A percentile compares a stretch with the other conserved stretches of the same genome.
Evolutionary conservation across 2,888 invertebrate species (phyloP).

Genomic region (Meteorus cinctellus): DNA sequence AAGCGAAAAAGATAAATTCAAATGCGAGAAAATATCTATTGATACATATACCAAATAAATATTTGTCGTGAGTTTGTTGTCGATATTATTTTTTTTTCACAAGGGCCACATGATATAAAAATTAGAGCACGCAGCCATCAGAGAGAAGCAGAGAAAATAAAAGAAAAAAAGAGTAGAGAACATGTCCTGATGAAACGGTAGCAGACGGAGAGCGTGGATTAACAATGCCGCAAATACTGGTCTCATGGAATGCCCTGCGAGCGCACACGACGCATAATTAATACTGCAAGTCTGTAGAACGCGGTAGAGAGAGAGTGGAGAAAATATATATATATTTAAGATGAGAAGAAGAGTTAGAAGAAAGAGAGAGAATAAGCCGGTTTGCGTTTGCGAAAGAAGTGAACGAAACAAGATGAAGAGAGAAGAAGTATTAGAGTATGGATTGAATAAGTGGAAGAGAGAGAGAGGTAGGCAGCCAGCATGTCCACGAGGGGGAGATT

Average conservation of each 20-base stretch:
- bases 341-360: conserved; percentile 40
- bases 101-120: conserved; percentile 9
- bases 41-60: conserved; percentile 26
- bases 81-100: conserved; percentile 15
- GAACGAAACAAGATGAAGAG: conserved; percentile 31
- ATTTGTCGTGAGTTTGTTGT: conserved; percentile 17
- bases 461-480: conserved; percentile 48
- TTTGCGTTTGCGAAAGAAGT: conserved; percentile 21
- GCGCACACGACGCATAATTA: conserved; percentile 72
- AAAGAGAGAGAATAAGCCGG: conserved; percentile 28
- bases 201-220: conserved; percentile 69
- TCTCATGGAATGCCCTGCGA: conserved; percentile 70
- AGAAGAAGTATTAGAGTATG: conserved; percentile 41
- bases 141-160: conserved; percentile 25
- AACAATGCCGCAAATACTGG: conserved; percentile 73
- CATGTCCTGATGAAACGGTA: conserved; percentile 64
- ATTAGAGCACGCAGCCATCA: conserved; percentile 21
- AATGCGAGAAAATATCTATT: neutral
- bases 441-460: conserved; percentile 35
- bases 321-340: conserved; percentile 18
- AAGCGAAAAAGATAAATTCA: too few species aligned
- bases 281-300: conserved; percentile 59
- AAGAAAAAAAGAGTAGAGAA: conserved; percentile 32
- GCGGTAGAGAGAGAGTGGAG: conserved; percentile 32
- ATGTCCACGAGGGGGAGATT: conserved; percentile 72